Base-by-base conservation (phyloP, 1,140 invertebrate genomes). In the Reticulitermes speratus region DNA sequence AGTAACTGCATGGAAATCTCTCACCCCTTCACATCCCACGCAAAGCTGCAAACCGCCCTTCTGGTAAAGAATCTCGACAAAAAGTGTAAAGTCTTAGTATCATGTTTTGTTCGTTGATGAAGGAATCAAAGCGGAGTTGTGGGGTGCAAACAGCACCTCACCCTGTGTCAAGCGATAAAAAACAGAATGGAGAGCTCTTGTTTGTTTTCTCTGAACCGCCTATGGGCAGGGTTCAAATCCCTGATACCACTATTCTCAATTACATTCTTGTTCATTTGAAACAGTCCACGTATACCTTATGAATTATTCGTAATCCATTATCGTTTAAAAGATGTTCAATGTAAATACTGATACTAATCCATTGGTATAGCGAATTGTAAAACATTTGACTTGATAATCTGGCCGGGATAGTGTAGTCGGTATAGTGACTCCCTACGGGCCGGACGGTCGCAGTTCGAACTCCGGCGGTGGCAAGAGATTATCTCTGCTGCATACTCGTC, bases 1-100 rank as follows among this genome's bases (percentile, higher is more conserved):
- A 75, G 65, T 8, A 75, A 75, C 65, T n/a, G n/a, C 65, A 75
- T 75, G 65, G 65, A 75, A 75, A 75, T 75, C 65, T 75, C 65
- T 65, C 21, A 75, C n/a, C 65, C 65, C 65, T 21, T 55, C 52
- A 5, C 16, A 1, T 16, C 19, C 14, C 16, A 1, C 25, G 65
- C 65, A 75, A 75, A 6, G 65, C 65, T 75, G 65, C 65, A 25
- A n/a, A 30, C 65, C 25, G 11, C 25, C 65, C n/a, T 14, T 65
- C n/a, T 75, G 7, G 65, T 9, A 75, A 75, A 75, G 65, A 75
- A 75, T n/a, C n/a, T 8, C 65, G n/a, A 75, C 65, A 75, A 75
- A 75, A 75, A 75, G 25, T 5, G 65, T 75, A 75, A 65, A 75
- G 65, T 14, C 65, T 75, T 30, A 25, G 65, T 75, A 75, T 30